Base-by-base conservation (phyloP, 2,888 invertebrate genomes). In the Dolichopus griseipennis region DNA sequence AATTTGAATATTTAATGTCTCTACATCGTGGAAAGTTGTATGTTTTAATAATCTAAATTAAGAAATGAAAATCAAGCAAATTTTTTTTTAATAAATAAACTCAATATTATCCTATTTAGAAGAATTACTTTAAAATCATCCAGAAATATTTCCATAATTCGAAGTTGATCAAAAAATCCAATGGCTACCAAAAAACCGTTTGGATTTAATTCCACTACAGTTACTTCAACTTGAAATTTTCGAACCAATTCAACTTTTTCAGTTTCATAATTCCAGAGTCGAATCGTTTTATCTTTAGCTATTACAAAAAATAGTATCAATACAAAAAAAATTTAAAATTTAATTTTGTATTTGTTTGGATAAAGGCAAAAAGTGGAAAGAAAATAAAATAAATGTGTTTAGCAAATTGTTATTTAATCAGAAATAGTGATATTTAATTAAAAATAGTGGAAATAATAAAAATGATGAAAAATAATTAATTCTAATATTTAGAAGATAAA, bases 211-310 rank as follows among this genome's bases (percentile, higher is more conserved):
- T 89, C 87, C 7, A 89, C 83, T 68, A 86, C 86, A 73, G 83
- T 86, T 1, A 90, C 84, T 72, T 89, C 88, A 70, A 96, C 95
- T 72, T 88, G 86, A 77, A 94, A 96, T 73, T 90, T 86, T 76
- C 93, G 91, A 22, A 87, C 85, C 76, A 94, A 81, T 75, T 94
- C 91, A 66, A 95, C 83, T 65, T 85, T 90, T 77, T 90, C 89
- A 0, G 89, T 90, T 81, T 93, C 90, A 77, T 93, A 96, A 78
- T 97, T 93, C 96, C 97, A 97, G 65, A 97, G 86, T 67, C 94
- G 85, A 66, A 97, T 87, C 61, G 92, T 93, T 73, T 92, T 87
- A 79, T 97, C 97, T 65, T 86, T 83, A 71, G 87, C 86, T 64
- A 91, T 91, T 69, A 68, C 22, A 20, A 6, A 9, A 67, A 82